These are phyloP conservation scores for Cataglyphis hispanica DNA, from an alignment of 1,140 invertebrate genomes.

Conservation along the genomic window DNA sequence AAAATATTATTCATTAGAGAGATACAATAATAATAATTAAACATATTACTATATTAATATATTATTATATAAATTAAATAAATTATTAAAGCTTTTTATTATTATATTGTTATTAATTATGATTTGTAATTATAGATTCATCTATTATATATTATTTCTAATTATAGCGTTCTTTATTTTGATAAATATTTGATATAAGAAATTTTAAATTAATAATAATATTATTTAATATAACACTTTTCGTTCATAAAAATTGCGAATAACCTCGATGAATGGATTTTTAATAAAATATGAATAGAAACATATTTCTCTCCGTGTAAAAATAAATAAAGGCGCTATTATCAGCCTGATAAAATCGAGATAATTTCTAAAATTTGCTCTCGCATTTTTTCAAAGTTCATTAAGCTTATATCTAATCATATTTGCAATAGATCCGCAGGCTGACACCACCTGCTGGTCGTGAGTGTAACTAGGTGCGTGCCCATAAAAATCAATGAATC, in stretches of 20 bases:
- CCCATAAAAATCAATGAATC: slow-evolving; percentile 80
- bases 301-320: background rate
- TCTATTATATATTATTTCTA: no score
- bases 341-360: background rate
- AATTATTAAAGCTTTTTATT: background rate
- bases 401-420: background rate
- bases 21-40: slow-evolving; percentile 1
- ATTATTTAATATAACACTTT: background rate
- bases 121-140: no score
- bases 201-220: background rate
- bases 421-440: background rate
- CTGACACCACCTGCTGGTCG: slow-evolving; percentile 80
- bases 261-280: background rate
- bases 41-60: no score
- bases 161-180: background rate
- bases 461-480: slow-evolving; percentile 68
- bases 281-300: background rate
- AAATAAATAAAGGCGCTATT: background rate
- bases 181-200: background rate
- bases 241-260: background rate
- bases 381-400: background rate
- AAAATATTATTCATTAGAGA: background rate
- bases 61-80: background rate
- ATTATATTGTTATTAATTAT: background rate
- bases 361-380: background rate